Evolutionary conservation across 92 coral and sea anemone species (phyloP).

Genomic region (Bergia puertoricense): DNA sequence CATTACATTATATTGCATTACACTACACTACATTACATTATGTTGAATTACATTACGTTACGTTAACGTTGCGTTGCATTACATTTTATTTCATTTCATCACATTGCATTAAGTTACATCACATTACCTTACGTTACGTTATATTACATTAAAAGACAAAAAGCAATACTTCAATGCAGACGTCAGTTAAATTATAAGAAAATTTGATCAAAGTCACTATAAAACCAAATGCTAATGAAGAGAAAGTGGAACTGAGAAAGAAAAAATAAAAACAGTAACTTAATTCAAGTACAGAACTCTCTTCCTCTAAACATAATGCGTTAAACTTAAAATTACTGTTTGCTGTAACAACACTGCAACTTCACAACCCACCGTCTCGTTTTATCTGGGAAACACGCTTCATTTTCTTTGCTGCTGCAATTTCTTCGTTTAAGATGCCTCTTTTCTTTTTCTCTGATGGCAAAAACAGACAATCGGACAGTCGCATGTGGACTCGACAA

Average conservation of each 20-base stretch:
- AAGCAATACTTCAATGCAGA: not conserved
- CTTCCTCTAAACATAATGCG: too few species aligned
- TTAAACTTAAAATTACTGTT: too few species aligned
- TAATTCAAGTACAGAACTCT: too few species aligned
- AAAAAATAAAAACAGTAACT: too few species aligned
- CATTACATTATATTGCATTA: too few species aligned
- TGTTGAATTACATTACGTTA: too few species aligned
- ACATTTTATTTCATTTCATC: too few species aligned
- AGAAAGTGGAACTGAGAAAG: not conserved
- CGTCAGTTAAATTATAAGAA: not conserved
- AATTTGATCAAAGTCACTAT: not conserved
- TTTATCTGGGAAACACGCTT: not conserved
- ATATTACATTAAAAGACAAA: too few species aligned
- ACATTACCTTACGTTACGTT: too few species aligned
- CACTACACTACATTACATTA: too few species aligned
- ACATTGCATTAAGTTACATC: too few species aligned
- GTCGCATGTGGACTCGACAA: not conserved
- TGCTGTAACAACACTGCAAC: not conserved
- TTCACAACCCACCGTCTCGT: not conserved
- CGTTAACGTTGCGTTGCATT: too few species aligned
- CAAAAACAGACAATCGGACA: not conserved
- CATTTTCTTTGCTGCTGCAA: not conserved
- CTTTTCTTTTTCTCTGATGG: slow-evolving; percentile 1
- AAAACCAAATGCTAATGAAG: not conserved
- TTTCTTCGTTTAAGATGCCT: not conserved